These are phyloP conservation scores for Python bivittatus DNA, from an alignment of 2,113 vertebrate species.

Conservation along the genomic window DNA sequence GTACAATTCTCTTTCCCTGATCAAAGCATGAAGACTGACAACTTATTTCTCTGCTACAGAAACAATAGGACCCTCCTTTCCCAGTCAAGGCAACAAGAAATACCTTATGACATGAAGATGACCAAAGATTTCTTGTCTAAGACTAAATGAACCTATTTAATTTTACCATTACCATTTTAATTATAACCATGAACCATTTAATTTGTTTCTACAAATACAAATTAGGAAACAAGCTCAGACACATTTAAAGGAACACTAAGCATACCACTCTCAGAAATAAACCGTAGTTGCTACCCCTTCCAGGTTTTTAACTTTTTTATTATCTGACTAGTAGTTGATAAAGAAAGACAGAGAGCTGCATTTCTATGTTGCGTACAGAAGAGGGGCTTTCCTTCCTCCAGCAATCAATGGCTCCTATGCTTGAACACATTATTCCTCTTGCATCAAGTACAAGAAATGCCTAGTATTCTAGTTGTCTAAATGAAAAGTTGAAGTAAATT, in stretches of 20 bases:
- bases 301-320: background rate
- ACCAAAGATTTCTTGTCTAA: background rate
- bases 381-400: background rate
- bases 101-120: background rate
- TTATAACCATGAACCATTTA: background rate
- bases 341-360: background rate
- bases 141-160: background rate
- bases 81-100: background rate
- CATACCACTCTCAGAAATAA: background rate
- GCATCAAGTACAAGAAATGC: background rate
- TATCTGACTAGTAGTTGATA: background rate
- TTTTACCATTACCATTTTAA: background rate
- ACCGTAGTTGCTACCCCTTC: background rate
- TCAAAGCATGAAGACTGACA: background rate
- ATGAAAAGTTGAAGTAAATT: background rate
- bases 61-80: background rate
- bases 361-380: background rate
- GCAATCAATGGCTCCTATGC: background rate
- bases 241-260: background rate
- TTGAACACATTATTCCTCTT: background rate
- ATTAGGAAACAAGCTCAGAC: background rate
- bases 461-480: background rate
- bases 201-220: background rate
- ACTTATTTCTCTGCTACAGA: background rate
- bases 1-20: background rate